Evolutionary conservation across 2,888 invertebrate genomes (phyloP).

Genomic region (Orthosia cruda): DNA sequence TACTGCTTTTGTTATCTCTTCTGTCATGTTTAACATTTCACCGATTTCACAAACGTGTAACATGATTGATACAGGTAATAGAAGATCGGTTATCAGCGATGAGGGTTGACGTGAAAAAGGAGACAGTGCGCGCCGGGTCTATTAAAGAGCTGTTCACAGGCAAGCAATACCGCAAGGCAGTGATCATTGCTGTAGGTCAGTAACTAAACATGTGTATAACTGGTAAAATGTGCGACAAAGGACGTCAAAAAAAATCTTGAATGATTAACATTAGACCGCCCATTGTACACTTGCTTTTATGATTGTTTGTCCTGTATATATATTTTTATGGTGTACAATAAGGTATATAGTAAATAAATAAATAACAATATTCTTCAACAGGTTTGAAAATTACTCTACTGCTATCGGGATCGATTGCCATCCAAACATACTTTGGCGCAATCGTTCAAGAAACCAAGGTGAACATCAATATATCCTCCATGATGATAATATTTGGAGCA

Average conservation of each 20-base stretch:
- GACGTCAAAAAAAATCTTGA: no score
- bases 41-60: background rate
- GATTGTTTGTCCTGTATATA: no score
- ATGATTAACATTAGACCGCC: no score
- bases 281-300: no score
- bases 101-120: slow-evolving; percentile 85
- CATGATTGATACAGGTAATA: slow-evolving; percentile 73
- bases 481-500: slow-evolving; percentile 81
- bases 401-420: slow-evolving; percentile 79
- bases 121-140: slow-evolving; percentile 86
- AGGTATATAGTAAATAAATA: no score
- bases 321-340: no score
- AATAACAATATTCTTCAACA: slow-evolving; percentile 50
- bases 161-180: slow-evolving; percentile 59
- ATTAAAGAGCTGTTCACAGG: slow-evolving; percentile 88
- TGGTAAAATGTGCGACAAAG: no score
- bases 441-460: slow-evolving; percentile 82
- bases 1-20: no score
- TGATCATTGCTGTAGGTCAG: slow-evolving; percentile 81
- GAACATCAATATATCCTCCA: slow-evolving; percentile 73
- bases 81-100: slow-evolving; percentile 78
- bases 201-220: background rate
- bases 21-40: no score
- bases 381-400: slow-evolving; percentile 82
- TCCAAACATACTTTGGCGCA: slow-evolving; percentile 82